Conservation (phyloP, 2,113 vertebrate species). For the Takifugu bimaculatus region DNA sequence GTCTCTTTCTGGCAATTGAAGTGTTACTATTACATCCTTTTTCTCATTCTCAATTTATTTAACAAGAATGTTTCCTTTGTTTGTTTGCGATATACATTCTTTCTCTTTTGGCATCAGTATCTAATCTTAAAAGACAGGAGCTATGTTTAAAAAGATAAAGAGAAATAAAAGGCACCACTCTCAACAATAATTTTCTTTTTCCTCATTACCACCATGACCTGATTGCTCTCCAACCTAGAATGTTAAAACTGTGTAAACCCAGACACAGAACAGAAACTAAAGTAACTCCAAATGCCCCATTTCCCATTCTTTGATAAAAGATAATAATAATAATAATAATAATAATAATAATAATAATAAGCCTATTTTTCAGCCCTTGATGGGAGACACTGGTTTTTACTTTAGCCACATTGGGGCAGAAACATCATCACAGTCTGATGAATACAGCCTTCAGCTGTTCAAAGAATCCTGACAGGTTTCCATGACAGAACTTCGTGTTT, state of each 20-base stretch:
- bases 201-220: no score
- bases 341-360: background rate
- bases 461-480: conserved; percentile 42
- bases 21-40: conserved; percentile 11
- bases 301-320: conserved; percentile 46
- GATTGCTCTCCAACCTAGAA: no score
- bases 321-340: conserved; percentile 20
- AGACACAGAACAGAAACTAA: conserved; percentile 18
- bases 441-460: conserved; percentile 34
- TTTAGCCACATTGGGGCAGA: background rate
- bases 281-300: conserved; percentile 20
- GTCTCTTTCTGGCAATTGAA: conserved; percentile 13
- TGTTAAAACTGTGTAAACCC: background rate
- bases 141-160: conserved; percentile 10
- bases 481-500: conserved; percentile 50
- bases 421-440: conserved; percentile 42
- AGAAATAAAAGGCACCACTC: conserved; percentile 2
- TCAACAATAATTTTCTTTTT: no score
- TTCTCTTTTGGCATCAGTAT: conserved; percentile 30
- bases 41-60: conserved; percentile 9
- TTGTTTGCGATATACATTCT: conserved; percentile 5
- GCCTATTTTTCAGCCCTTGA: conserved; percentile 44
- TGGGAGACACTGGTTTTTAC: conserved; percentile 16
- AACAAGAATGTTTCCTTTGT: conserved; percentile 12
- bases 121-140: conserved; percentile 9